Evolutionary conservation across 2,888 invertebrate genomes (phyloP).

Genomic region (Chymomyza caudatula): DNA sequence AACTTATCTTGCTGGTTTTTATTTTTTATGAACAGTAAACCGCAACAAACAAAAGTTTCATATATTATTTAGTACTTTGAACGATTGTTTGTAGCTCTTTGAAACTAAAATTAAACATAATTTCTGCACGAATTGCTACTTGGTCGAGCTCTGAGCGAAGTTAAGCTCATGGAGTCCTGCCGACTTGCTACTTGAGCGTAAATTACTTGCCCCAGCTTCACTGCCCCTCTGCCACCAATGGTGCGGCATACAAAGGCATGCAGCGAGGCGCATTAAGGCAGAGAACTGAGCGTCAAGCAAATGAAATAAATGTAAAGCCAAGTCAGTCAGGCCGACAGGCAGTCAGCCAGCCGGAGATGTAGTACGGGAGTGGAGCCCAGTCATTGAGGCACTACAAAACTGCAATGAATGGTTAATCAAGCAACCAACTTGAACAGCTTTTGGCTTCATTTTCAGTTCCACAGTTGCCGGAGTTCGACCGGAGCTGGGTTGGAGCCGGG

Average conservation of each 20-base stretch:
- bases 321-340: conserved; percentile 18
- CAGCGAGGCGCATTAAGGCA: conserved; percentile 51
- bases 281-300: conserved; percentile 31
- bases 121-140: conserved; percentile 69
- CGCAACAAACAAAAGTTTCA: not conserved
- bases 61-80: conserved; percentile 3
- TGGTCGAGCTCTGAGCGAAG: conserved; percentile 26
- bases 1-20: not conserved
- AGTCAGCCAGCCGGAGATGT: not conserved
- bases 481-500: not conserved
- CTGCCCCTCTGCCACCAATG: conserved; percentile 12
- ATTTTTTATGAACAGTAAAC: not conserved
- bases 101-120: conserved; percentile 65
- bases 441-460: conserved; percentile 38
- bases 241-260: conserved; percentile 47
- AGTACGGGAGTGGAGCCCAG: not conserved
- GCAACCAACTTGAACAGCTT: conserved; percentile 64
- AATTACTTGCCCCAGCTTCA: conserved; percentile 52
- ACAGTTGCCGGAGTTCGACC: not conserved
- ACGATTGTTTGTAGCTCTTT: conserved; percentile 43
- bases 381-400: conserved; percentile 63
- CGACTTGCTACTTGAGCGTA: conserved; percentile 57
- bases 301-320: conserved; percentile 47
- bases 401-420: conserved; percentile 70
- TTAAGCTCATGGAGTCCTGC: not conserved